A percentile compares a stretch with the other conserved stretches of the same genome.
These are phyloP conservation scores for Hirtodrosophila confusa DNA, from an alignment of 2,888 invertebrate species.

Conservation along the genomic window DNA sequence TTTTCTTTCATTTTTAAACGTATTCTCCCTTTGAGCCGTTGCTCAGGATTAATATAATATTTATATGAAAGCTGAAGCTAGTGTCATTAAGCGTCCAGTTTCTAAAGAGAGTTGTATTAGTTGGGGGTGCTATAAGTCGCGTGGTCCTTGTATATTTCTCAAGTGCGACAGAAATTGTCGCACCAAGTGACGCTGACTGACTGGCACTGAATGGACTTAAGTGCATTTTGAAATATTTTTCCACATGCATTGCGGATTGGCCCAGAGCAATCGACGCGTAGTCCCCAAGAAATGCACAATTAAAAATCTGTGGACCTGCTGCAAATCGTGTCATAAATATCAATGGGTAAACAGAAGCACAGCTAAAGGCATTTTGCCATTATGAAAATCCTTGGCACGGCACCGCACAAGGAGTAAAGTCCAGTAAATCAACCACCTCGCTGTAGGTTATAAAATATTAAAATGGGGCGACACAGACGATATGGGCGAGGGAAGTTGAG, in stretches of 20 bases:
- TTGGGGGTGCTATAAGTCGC: slow-evolving; percentile 26
- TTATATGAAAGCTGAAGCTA: not conserved
- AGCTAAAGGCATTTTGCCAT: slow-evolving; percentile 7
- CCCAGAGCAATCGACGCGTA: slow-evolving; percentile 16
- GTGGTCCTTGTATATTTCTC: slow-evolving; percentile 37
- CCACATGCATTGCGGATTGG: slow-evolving; percentile 19
- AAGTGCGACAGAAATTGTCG: slow-evolving; percentile 28
- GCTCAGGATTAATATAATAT: too few species aligned
- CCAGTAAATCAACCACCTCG: slow-evolving; percentile 28
- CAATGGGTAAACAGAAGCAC: slow-evolving; percentile 40
- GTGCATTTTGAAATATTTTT: slow-evolving; percentile 59
- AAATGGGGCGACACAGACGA: slow-evolving; percentile 34
- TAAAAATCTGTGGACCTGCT: slow-evolving; percentile 40
- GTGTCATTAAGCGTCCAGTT: slow-evolving; percentile 5
- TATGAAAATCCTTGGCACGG: slow-evolving; percentile 15
- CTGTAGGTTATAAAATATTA: slow-evolving; percentile 10
- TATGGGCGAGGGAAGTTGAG: not conserved
- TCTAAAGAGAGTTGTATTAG: slow-evolving; percentile 6
- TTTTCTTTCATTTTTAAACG: too few species aligned
- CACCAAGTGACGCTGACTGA: slow-evolving; percentile 1
- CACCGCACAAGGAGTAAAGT: slow-evolving; percentile 1
- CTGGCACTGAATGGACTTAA: slow-evolving; percentile 26
- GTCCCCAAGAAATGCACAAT: slow-evolving; percentile 41
- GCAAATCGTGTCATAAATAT: slow-evolving; percentile 49
- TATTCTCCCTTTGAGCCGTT: too few species aligned